Conservation (phyloP, 2,797 vertebrate genomes). For the Characodon lateralis region DNA sequence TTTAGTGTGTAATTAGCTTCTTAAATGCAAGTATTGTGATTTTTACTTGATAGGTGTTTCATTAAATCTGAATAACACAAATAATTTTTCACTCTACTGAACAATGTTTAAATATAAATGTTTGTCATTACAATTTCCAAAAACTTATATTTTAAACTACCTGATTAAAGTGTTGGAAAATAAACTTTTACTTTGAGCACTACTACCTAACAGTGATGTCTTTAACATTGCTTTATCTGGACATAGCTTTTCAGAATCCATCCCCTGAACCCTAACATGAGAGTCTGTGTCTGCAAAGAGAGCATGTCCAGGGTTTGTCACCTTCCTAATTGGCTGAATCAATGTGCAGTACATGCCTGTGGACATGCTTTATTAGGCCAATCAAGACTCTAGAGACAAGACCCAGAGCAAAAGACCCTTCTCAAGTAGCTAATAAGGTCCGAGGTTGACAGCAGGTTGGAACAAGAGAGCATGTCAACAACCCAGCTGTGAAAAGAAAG, state of each 20-base stretch:
- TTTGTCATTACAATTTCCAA: background rate
- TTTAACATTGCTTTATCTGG: background rate
- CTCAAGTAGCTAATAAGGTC: constrained; percentile 71
- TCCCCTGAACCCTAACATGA: constrained; percentile 58
- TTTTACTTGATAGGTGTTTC: background rate
- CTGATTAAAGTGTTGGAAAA: background rate
- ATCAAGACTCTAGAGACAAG: constrained; percentile 72
- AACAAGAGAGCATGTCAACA: constrained; percentile 57
- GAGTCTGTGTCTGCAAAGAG: constrained; percentile 62
- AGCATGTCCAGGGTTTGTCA: constrained; percentile 73
- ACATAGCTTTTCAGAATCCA: constrained; percentile 34
- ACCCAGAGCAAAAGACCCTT: constrained; percentile 59
- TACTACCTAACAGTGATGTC: background rate
- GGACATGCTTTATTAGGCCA: constrained; percentile 77
- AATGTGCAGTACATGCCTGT: constrained; percentile 67
- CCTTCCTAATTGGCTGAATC: constrained; percentile 77
- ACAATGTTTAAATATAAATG: background rate
- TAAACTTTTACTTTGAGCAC: background rate
- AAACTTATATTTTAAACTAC: background rate
- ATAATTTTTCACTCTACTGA: background rate
- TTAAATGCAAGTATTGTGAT: constrained; percentile 1
- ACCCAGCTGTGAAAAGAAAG: constrained; percentile 42
- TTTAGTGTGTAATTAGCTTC: background rate
- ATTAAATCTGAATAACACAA: background rate
- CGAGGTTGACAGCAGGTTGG: constrained; percentile 60